These are phyloP conservation scores for Spinus pinus DNA, from an alignment of 2,797 vertebrate species.

Conservation along the genomic window DNA sequence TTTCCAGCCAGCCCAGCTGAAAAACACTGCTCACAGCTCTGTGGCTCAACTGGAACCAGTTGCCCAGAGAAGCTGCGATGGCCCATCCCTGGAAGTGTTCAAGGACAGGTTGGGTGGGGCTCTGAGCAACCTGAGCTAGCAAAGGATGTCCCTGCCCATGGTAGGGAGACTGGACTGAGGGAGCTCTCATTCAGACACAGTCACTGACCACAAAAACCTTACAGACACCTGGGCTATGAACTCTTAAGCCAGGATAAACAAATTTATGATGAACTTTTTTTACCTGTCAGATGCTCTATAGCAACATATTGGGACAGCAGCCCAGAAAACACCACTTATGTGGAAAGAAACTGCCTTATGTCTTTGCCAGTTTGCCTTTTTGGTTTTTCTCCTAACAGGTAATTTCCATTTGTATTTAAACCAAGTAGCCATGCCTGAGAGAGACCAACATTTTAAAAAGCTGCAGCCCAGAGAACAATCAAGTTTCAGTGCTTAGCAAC, in stretches of 20 bases:
- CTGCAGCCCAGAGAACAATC: neutral
- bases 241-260: neutral
- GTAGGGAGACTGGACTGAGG: neutral
- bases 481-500: slow-evolving; percentile 21
- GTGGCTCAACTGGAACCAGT: neutral
- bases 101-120: neutral
- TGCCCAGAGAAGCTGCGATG: neutral
- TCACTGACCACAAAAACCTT: rapidly evolving
- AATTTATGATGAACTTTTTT: neutral
- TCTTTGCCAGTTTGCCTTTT: neutral
- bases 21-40: neutral
- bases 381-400: neutral
- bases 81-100: neutral
- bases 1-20: neutral
- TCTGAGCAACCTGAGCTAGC: neutral
- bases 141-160: neutral
- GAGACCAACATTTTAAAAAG: neutral
- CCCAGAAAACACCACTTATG: neutral
- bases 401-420: neutral
- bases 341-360: neutral
- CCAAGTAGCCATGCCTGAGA: neutral
- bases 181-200: neutral
- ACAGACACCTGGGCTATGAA: neutral
- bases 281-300: neutral
- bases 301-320: neutral